These are phyloP conservation scores for Oreochromis spilurus DNA, from an alignment of 2,113 vertebrate species.

Conservation along the genomic window DNA sequence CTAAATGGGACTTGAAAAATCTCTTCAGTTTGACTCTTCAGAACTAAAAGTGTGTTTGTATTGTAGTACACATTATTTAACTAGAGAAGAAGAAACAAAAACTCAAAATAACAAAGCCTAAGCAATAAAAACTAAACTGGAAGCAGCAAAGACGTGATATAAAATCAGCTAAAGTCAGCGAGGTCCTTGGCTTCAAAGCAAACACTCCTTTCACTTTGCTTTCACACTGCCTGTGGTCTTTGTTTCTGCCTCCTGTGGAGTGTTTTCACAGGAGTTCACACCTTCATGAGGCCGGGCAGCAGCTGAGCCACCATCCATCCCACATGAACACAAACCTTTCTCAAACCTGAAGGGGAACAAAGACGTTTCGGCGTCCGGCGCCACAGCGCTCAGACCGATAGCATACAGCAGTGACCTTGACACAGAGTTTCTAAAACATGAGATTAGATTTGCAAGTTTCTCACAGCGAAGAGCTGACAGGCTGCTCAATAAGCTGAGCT, in stretches of 20 bases:
- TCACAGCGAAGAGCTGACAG: neutral
- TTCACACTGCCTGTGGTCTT: neutral
- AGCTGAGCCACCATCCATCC: neutral
- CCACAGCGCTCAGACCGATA: neutral
- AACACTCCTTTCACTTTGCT: neutral
- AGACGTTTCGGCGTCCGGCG: neutral
- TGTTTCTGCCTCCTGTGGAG: neutral
- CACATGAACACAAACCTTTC: neutral
- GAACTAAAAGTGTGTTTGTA: neutral
- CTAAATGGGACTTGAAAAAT: neutral
- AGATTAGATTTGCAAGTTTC: neutral
- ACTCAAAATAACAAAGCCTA: neutral
- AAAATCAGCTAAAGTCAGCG: neutral
- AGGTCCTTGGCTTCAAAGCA: neutral
- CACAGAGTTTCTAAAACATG: neutral
- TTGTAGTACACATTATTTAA: neutral
- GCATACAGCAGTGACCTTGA: neutral
- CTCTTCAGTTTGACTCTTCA: neutral
- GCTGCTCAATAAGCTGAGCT: neutral
- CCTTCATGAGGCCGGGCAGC: neutral
- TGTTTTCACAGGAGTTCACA: neutral
- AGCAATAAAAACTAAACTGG: neutral
- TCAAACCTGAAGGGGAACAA: neutral
- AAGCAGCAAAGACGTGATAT: neutral
- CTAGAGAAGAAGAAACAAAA: neutral